Base-by-base conservation (phyloP, 2,797 vertebrate species). In the Galagoides demidoff region DNA sequence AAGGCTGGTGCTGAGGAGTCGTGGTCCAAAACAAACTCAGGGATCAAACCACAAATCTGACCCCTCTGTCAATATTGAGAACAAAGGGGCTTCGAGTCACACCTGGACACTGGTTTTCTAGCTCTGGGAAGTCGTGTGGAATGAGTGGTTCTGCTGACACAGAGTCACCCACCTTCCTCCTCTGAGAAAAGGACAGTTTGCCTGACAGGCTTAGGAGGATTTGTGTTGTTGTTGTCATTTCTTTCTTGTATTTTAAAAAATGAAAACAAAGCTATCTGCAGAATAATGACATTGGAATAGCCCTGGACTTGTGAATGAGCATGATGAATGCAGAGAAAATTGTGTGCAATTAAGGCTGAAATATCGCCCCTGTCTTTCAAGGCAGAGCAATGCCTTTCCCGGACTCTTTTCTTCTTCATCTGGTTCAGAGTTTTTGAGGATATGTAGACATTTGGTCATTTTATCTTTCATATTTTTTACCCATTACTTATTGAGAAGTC, bases 201-300 rank as follows among this genome's bases (percentile, higher is more conserved):
- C 88, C 87, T 94, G 90, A 92, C 64, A 94, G 86, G 61, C 89
- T 92, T 73, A 17, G 78, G 85, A 71, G 78, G 52, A 78, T 77
- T 66, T 61, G 52, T 55, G 89, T 73, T 91, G 78, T 91, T 81
- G 90, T 85, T 94, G 86, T 49, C 39, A 74, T 94, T 57, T 68
- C 81, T 96, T 97, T 96, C 92, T 97, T 97, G 14, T 90, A 76
- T 96, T 97, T 49, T 39, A 70, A 95, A 97, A 95, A 85, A 89
- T 90, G 94, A 94, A 97, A 96, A 94, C 87, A 96, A 96, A 91
- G 89, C 94, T 74, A 92, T 94, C 81, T 63, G 10, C 45, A 81
- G 84, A 96, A 97, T 92, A 95, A 97, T 92, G 81, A 70, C 87
- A 92, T 91, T 81, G 63, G 90, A 97, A 89, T 96, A 96, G 97